Base-by-base conservation (phyloP, 1,140 invertebrate species). In the Pomacea maculata region DNA sequence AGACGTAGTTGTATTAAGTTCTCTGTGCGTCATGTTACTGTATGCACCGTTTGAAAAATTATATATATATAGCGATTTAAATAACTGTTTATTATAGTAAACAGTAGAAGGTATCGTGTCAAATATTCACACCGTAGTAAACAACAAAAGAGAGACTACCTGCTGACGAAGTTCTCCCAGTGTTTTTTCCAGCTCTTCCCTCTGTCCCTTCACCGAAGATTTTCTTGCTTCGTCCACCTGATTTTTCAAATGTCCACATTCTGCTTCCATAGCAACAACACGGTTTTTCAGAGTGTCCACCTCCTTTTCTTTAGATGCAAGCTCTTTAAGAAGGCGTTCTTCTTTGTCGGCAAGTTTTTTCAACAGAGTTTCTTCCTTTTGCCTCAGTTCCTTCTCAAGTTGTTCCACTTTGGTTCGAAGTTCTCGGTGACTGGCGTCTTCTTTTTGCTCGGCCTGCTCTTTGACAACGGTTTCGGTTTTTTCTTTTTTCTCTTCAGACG, bases 231-330 rank as follows among this genome's bases (percentile, higher is more conserved):
- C 64, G 14, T 77, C 63, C 7, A 63, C 75, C 75, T 89, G 85
- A 25, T 84, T 79, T 73, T 86, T 85, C 55, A 88, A 68, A 54
- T 80, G 70, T 21, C 75, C 73, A 64, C 83, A 88, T 77, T 85
- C 85, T 45, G 80, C 80, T 74, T 87, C 86, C 87, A 89, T 85
- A 55, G 77, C 78, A 64, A 76, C 75, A 34, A 89, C 70, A 70
- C 29, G 67, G n/a, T 15, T 63, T 25, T 76, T 79, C 61, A 82
- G 55, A 2, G 55, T 17, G 73, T 79, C 74, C n/a, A 84, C 21
- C 29, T 82, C 63, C 17, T 67, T 70, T 68, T 80, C 78, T 74
- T 84, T 84, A 21, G 61, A 52, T 25, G 74, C 71, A 34, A 84
- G 65, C 55, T 64, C n/a, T 55, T 54, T 17, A 0, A 25, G 52